Conservation (phyloP, 2,113 vertebrate genomes). For the Charina bottae region DNA sequence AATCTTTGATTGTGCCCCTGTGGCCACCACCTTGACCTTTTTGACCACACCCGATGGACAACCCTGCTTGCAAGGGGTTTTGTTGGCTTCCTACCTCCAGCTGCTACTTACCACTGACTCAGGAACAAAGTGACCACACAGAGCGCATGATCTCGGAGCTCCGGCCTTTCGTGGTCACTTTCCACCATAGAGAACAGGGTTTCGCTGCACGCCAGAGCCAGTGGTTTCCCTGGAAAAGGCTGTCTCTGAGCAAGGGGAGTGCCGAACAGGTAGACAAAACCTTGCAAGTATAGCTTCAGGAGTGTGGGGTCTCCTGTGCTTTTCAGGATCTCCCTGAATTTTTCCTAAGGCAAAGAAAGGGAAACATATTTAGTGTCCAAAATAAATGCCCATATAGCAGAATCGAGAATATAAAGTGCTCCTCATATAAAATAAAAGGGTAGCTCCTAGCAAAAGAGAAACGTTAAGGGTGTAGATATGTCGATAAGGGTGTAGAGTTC, state of each 20-base stretch:
- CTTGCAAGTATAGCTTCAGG: constrained; percentile 77
- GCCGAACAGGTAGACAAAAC: constrained; percentile 71
- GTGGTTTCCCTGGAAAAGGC: constrained; percentile 40
- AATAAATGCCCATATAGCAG: not conserved
- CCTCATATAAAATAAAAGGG: not conserved
- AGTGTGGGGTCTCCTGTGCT: constrained; percentile 69
- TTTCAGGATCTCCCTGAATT: constrained; percentile 72
- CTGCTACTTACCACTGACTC: constrained; percentile 37
- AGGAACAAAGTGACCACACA: constrained; percentile 78
- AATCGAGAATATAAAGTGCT: not conserved
- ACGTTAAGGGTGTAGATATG: too few species aligned
- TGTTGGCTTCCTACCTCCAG: not conserved
- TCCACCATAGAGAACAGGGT: constrained; percentile 77
- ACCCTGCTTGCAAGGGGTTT: too few species aligned
- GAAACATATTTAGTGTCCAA: not conserved
- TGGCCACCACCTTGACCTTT: too few species aligned
- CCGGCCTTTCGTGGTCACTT: constrained; percentile 72
- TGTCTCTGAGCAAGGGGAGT: not conserved
- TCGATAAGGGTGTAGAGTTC: too few species aligned
- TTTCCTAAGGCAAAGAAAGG: constrained; percentile 67
- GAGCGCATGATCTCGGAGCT: constrained; percentile 74
- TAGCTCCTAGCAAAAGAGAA: not conserved
- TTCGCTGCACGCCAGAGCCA: constrained; percentile 27
- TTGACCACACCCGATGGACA: too few species aligned
- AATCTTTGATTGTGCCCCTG: too few species aligned